Evolutionary conservation across 2,797 vertebrate species (phyloP), one percentile per base, ranked within the genome.

Genomic region (Lacerta bilineata): DNA sequence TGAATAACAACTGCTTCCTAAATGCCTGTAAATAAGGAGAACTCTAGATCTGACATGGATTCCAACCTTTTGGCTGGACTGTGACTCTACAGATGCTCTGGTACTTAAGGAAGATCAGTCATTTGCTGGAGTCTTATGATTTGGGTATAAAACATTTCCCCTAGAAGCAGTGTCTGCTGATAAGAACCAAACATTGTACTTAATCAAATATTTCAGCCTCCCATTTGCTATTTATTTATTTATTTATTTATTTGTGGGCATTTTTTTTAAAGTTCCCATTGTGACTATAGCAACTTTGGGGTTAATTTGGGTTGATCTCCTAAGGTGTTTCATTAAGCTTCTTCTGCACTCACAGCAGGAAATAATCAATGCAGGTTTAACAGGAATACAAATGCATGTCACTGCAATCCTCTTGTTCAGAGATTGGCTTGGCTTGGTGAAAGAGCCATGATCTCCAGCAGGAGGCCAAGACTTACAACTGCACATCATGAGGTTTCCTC

Each of bases 291-390:
- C 18, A 39, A 50, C 36, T 29, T 71, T 80, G 84, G 3, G 68
- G 69, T 64, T 76, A 0, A 50, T 2, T 68, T 0, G 4, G 81
- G 69, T 5, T 0, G 0, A 68, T 66, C 43, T 83, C 66, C 2
- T 0, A 7, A 0, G 71, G 68, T 0, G 0, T 43, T 88, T 64
- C 0, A 0, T 0, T 71, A 87, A 29, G 0, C 81, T 87, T 5
- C 64, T 87, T 77, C 74, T 50, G 69, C 29, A 11, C 75, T 36
- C 75, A 72, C 72, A 90, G 68, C 85, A 23, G 0, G 10, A 88
- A 11, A 46, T 84, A 80, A 85, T 86, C 50, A 11, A 80, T 83
- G 64, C 1, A 36, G 20, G 20, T 81, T 93, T 79, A 69, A n/a
- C 43, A 33, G n/a, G 25, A 80, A 59, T 13, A 55, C 43, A 29